phyloP scores from a whole-genome alignment of 2,113 vertebrate genomes.

The Gobius niger region DNA sequence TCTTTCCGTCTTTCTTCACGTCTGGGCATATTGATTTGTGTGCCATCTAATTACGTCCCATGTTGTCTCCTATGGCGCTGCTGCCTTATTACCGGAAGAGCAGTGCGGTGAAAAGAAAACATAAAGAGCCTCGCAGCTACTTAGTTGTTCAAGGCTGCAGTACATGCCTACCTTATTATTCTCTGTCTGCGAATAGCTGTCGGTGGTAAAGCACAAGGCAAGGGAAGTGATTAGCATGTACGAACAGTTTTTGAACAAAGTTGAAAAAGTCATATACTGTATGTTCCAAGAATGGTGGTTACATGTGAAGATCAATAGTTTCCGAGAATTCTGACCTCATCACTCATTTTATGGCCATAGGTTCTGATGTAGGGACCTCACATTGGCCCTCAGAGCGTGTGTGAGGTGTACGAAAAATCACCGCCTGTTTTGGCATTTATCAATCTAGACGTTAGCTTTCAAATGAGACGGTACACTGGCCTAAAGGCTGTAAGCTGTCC shows the following conservation, averaged over 20 bases:
- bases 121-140: slow-evolving; percentile 25
- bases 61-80: slow-evolving; percentile 37
- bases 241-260: not conserved
- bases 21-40: slow-evolving; percentile 29
- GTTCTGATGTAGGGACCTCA: too few species aligned
- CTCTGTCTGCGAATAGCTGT: slow-evolving; percentile 28
- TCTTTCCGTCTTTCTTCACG: slow-evolving; percentile 19
- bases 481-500: too few species aligned
- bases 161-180: slow-evolving; percentile 37
- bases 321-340: too few species aligned
- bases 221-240: slow-evolving; percentile 8
- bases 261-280: too few species aligned
- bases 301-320: too few species aligned
- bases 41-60: slow-evolving; percentile 49
- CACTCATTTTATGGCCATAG: too few species aligned
- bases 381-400: too few species aligned
- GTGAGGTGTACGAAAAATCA: too few species aligned
- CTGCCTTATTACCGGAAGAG: slow-evolving; percentile 49
- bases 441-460: too few species aligned
- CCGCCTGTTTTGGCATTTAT: too few species aligned
- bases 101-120: slow-evolving; percentile 27
- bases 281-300: too few species aligned
- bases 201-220: slow-evolving; percentile 18
- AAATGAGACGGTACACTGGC: too few species aligned
- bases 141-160: slow-evolving; percentile 38